phyloP scores from a whole-genome alignment of 2,797 vertebrate species.

The Pampus argenteus region DNA sequence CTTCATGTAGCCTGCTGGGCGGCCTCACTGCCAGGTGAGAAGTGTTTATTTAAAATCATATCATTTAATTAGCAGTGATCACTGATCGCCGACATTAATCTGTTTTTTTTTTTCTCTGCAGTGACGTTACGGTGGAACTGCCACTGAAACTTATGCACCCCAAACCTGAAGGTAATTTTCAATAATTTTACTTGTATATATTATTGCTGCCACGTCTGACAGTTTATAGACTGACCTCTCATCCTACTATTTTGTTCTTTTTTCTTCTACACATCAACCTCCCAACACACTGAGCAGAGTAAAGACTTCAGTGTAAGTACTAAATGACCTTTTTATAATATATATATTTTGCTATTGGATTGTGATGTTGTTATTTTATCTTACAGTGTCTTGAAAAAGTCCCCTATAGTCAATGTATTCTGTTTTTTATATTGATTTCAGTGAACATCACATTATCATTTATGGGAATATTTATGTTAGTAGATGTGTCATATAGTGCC shows the following conservation, averaged over 20 bases:
- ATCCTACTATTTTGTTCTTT: constrained; percentile 4
- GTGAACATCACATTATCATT: background rate
- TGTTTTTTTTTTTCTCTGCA: constrained; percentile 71
- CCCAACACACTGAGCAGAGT: constrained; percentile 59
- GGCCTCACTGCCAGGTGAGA: constrained; percentile 92
- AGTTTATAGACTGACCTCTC: background rate
- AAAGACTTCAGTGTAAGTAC: constrained; percentile 68
- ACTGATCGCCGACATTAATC: background rate
- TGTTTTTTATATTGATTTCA: background rate
- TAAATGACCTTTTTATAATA: background rate
- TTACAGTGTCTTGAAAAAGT: constrained; percentile 45
- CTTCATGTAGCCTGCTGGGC: constrained; percentile 86
- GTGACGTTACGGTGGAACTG: constrained; percentile 89
- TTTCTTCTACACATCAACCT: constrained; percentile 10
- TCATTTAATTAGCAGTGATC: background rate
- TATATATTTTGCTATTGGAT: background rate
- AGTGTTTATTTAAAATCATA: background rate
- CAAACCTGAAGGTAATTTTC: constrained; percentile 85
- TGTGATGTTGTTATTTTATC: background rate
- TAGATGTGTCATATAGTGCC: background rate
- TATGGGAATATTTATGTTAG: background rate
- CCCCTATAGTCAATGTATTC: constrained; percentile 10
- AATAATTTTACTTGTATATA: background rate
- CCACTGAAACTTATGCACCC: constrained; percentile 92
- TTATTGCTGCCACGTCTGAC: background rate